Evolutionary conservation across 2,888 invertebrate genomes (phyloP).

Genomic region (Nowickia ferox): DNA sequence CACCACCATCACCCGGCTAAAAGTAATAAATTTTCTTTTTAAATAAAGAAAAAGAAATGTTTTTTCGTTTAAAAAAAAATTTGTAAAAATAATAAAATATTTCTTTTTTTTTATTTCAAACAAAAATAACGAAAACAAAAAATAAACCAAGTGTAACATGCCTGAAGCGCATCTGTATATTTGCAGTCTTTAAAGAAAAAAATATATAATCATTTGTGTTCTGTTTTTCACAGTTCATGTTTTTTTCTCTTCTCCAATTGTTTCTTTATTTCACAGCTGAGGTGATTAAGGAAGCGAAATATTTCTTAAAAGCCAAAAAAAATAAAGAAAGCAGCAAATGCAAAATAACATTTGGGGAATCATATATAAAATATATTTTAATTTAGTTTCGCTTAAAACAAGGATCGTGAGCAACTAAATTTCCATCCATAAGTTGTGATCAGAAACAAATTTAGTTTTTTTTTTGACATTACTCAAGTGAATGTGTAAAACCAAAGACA

Average conservation of each 20-base stretch:
- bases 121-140: constrained; percentile 55
- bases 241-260: neutral
- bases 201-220: constrained; percentile 22
- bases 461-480: too few relatives aligned
- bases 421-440: too few relatives aligned
- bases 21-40: constrained; percentile 66
- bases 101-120: constrained; percentile 39
- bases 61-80: constrained; percentile 30
- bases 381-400: neutral
- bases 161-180: constrained; percentile 70
- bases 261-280: constrained; percentile 39
- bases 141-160: constrained; percentile 68
- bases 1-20: constrained; percentile 39
- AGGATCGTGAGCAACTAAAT: too few relatives aligned
- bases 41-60: constrained; percentile 24
- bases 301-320: constrained; percentile 16
- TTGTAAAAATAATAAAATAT: constrained; percentile 59
- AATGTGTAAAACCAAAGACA: too few relatives aligned
- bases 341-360: too few relatives aligned
- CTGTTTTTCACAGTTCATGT: constrained; percentile 6
- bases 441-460: too few relatives aligned
- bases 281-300: constrained; percentile 47
- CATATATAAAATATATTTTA: neutral
- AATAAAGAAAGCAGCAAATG: neutral
- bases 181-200: constrained; percentile 16